Evolutionary conservation across 1,140 invertebrate species (phyloP).

Genomic region (Eueides isabella): DNA sequence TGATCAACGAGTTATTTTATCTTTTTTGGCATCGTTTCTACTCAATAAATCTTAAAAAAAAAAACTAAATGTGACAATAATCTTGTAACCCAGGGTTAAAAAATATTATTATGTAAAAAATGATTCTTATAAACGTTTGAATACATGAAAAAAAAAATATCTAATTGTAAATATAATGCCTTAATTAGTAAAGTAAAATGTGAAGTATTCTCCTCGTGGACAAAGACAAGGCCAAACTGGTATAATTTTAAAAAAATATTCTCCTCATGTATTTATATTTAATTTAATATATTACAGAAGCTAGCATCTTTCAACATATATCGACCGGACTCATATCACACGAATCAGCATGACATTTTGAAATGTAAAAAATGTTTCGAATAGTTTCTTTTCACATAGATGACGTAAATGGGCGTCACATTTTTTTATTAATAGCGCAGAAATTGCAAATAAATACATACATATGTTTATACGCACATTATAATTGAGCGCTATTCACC

Average conservation of each 20-base stretch:
- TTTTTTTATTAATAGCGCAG: constrained; percentile 14
- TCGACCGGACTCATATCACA: background rate
- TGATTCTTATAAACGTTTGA: no score
- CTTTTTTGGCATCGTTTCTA: background rate
- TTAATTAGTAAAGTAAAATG: background rate
- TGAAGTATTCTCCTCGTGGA: background rate
- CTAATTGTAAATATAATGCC: background rate
- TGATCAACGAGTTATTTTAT: background rate
- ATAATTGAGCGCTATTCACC: constrained; percentile 20
- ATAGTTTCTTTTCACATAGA: background rate
- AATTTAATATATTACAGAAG: background rate
- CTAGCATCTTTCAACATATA: background rate
- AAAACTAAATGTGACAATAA: background rate
- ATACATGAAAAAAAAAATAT: background rate
- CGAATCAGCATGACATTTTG: background rate
- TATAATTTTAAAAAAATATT: background rate
- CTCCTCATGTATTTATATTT: no score
- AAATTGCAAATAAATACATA: background rate
- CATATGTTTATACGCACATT: background rate
- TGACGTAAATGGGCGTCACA: constrained; percentile 14
- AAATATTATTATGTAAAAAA: no score
- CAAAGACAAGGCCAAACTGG: background rate
- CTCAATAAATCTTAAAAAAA: background rate
- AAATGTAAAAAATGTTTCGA: background rate
- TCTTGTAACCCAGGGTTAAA: no score